Evolutionary conservation across 23 tunicate genomes (phyloP), one percentile per base, ranked within the genome.

Genomic region (Aplidium turbinatum): DNA sequence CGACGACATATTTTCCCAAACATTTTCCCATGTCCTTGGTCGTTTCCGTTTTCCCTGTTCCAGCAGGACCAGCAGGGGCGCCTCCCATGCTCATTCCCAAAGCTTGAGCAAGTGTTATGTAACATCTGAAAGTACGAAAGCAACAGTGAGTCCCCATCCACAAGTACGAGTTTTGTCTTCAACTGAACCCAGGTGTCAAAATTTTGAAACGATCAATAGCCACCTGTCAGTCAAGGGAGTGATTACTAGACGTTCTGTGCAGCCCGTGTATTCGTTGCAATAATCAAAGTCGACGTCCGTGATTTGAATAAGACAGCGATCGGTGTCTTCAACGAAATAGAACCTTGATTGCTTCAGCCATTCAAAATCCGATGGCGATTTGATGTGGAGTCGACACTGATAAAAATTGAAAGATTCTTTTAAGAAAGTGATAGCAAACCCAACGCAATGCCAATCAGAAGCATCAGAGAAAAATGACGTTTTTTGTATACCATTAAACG

Each of bases 51-150:
- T 95, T 95, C 40, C 99, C 99, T 25, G 99, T 95, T 31, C 99
- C 99, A 34, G 99, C 99, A 0, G 99, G 99, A 0, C 99, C 99
- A 25, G 99, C 99, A 1, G 99, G 99, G 0, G 99, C 99, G 21
- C 99, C 99, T 18, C 99, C 99, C 95, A 95, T 90, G 57, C 95
- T 90, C 99, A 95, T 95, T 24, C 99, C 99, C 26, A 95, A 84
- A 3, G 99, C 99, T 54, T 94, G 99, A 0, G 99, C 85, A 26
- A 95, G 80, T 24, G 99, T 95, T 76, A 95, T 95, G 84, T 95
- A 95, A 74, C 99, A 95, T 67, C 99, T 88, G 68, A 1, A 71
- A 42, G 6, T 13, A 38, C n/a, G n/a, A n/a, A n/a, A n/a, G n/a
- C n/a, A n/a, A n/a, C n/a, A n/a, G n/a, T n/a, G n/a, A n/a, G n/a